Conservation (phyloP, 1,140 invertebrate genomes). For the Ceratina calcarata region DNA sequence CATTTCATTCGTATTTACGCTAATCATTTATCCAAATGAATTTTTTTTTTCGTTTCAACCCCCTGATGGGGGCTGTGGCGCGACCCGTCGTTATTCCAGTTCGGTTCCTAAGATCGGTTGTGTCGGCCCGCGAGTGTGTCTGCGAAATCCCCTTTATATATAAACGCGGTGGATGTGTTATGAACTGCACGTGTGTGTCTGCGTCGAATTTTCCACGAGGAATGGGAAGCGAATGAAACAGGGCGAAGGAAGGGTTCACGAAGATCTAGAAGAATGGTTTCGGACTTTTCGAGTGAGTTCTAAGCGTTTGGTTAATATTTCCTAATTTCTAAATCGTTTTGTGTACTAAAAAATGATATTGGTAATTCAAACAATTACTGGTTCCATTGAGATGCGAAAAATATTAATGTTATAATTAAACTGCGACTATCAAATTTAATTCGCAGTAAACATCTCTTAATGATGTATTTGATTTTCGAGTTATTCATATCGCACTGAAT, state of each 20-base stretch:
- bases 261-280: background rate
- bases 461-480: no score
- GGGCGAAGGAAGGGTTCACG: background rate
- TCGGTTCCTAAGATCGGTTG: constrained; percentile 70
- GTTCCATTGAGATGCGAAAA: no score
- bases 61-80: background rate
- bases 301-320: background rate
- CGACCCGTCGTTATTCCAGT: constrained; percentile 66
- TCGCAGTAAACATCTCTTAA: no score
- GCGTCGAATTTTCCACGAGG: constrained; percentile 4
- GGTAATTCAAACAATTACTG: no score
- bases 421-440: no score
- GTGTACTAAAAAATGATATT: no score
- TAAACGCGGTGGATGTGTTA: constrained; percentile 5
- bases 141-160: constrained; percentile 29
- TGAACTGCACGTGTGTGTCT: constrained; percentile 24
- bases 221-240: background rate
- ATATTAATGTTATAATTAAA: no score
- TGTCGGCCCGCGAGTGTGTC: constrained; percentile 4
- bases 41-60: background rate
- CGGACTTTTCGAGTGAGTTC: background rate
- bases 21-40: constrained; percentile 48
- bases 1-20: constrained; percentile 30
- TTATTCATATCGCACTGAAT: background rate
- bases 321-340: background rate